Evolutionary conservation across 1,140 invertebrate genomes (phyloP).

Genomic region (Hirudo medicinalis): DNA sequence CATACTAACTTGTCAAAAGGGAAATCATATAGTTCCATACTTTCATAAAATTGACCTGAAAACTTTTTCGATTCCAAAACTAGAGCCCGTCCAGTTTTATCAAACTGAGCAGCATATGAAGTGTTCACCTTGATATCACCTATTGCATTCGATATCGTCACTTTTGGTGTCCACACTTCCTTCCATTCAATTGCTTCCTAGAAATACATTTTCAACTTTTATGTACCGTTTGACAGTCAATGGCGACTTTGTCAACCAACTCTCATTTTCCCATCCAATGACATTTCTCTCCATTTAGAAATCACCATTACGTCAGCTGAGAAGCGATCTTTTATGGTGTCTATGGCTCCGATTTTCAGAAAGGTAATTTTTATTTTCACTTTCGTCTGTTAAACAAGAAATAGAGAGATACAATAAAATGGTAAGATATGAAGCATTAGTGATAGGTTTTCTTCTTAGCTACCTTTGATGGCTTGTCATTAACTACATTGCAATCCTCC

Average conservation of each 20-base stretch:
- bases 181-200: not conserved
- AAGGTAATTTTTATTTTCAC: conserved; percentile 30
- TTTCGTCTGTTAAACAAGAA: conserved; percentile 21
- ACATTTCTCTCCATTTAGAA: conserved; percentile 31
- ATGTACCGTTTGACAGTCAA: not conserved
- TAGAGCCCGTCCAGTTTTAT: conserved; percentile 29
- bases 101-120: not conserved
- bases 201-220: not conserved
- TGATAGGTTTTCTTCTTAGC: too few relatives aligned
- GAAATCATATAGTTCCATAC: conserved; percentile 39
- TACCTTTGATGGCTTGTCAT: too few relatives aligned
- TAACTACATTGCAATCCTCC: too few relatives aligned
- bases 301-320: conserved; percentile 29
- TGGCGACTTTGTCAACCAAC: conserved; percentile 4
- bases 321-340: conserved; percentile 32
- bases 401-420: too few relatives aligned
- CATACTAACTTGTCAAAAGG: conserved; percentile 35
- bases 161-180: not conserved
- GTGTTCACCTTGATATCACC: conserved; percentile 4
- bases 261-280: conserved; percentile 24
- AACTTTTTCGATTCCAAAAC: conserved; percentile 35
- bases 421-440: too few relatives aligned
- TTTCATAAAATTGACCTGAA: conserved; percentile 40
- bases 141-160: not conserved
- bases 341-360: conserved; percentile 32